These are phyloP conservation scores for Thalassoma bifasciatum DNA, from an alignment of 2,113 vertebrate genomes.

Conservation along the genomic window DNA sequence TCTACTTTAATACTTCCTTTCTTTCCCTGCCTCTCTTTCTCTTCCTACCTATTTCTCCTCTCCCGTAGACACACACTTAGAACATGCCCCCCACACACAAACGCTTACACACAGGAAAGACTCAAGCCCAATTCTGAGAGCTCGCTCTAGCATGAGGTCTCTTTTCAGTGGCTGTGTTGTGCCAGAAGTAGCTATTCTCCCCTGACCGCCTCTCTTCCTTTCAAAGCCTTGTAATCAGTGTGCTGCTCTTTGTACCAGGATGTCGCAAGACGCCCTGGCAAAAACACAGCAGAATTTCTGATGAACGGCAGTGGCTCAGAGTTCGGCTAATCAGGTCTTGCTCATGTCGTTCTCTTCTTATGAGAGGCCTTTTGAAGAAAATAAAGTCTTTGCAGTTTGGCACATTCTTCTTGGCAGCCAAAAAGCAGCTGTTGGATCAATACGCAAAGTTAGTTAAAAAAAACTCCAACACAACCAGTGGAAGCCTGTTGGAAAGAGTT, in stretches of 20 bases:
- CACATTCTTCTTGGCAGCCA: slow-evolving; percentile 77
- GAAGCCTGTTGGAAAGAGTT: slow-evolving; percentile 78
- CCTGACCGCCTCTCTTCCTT: slow-evolving; percentile 77
- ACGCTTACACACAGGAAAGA: slow-evolving; percentile 67
- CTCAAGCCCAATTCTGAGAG: slow-evolving; percentile 75
- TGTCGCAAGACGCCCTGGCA: slow-evolving; percentile 73
- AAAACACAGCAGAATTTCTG: slow-evolving; percentile 76
- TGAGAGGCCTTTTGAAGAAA: slow-evolving; percentile 76
- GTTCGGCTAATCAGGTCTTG: slow-evolving; percentile 79
- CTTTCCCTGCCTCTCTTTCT: slow-evolving; percentile 39
- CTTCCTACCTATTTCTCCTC: slow-evolving; percentile 50
- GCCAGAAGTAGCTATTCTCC: slow-evolving; percentile 82
- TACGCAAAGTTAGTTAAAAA: slow-evolving; percentile 71
- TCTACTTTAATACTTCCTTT: slow-evolving; percentile 63
- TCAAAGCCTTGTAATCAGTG: slow-evolving; percentile 82
- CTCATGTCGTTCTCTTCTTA: slow-evolving; percentile 70
- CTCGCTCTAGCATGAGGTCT: slow-evolving; percentile 81
- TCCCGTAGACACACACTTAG: slow-evolving; percentile 32
- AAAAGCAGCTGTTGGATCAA: slow-evolving; percentile 82
- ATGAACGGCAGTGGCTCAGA: slow-evolving; percentile 69
- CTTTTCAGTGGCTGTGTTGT: slow-evolving; percentile 80
- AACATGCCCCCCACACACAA: slow-evolving; percentile 39
- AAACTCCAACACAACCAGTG: slow-evolving; percentile 62
- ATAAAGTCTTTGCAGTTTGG: slow-evolving; percentile 76
- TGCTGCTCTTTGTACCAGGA: slow-evolving; percentile 78